Evolutionary conservation across 2,797 vertebrate species (phyloP).

Genomic region (Halcyon smyrnensis): DNA sequence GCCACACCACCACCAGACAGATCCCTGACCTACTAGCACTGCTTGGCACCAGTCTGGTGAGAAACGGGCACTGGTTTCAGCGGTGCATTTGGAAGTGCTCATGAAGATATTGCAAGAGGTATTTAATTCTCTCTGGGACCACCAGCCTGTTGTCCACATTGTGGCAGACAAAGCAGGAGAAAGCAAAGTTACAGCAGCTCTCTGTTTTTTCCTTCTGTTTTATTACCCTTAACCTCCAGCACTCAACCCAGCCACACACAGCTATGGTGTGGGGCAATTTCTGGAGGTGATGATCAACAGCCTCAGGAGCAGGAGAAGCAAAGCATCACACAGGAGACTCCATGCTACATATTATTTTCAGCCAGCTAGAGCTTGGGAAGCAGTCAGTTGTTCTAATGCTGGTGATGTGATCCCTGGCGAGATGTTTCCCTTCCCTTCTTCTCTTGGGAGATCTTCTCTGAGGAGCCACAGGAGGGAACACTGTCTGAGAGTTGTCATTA

Average conservation of each 20-base stretch:
- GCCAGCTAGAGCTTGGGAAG: background rate
- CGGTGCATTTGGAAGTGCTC: background rate
- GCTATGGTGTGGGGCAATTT: accelerated
- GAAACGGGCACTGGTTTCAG: background rate
- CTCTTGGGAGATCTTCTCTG: background rate
- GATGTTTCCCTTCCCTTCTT: background rate
- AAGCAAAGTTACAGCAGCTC: background rate
- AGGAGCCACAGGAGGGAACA: background rate
- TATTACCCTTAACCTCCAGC: no score
- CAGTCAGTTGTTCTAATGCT: background rate
- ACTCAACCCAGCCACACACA: background rate
- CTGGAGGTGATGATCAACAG: background rate
- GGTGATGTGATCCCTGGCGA: background rate
- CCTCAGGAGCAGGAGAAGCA: background rate
- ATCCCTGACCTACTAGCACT: background rate
- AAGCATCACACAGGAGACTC: background rate
- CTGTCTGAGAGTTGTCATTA: background rate
- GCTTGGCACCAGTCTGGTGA: background rate
- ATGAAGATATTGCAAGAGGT: background rate
- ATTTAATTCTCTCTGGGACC: background rate
- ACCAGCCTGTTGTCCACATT: background rate
- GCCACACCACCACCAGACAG: background rate
- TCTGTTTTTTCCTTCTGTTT: background rate
- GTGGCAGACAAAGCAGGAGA: background rate
- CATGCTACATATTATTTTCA: background rate